These are phyloP conservation scores for Collichthys lucidus DNA, from an alignment of 2,113 vertebrate species.

Conservation along the genomic window DNA sequence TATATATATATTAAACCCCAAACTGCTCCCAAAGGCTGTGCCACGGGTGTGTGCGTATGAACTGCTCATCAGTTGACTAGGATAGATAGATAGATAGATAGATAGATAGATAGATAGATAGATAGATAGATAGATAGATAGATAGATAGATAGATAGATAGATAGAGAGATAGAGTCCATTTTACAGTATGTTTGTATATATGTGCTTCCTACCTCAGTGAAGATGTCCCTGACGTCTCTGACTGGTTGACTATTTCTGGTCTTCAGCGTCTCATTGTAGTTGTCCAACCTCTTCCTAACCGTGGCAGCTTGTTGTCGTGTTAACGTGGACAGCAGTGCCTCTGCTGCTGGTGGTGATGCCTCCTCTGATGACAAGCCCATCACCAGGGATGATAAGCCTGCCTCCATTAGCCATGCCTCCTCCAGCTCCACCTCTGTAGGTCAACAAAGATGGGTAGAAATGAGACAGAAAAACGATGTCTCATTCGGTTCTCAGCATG, in stretches of 20 bases:
- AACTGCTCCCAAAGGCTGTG: no score
- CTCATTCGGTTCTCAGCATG: not conserved
- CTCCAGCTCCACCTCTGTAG: constrained; percentile 91
- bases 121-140: no score
- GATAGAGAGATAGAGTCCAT: no score
- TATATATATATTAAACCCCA: no score
- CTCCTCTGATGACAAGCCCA: constrained; percentile 73
- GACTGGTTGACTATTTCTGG: constrained; percentile 88
- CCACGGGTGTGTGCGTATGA: no score
- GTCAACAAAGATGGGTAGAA: not conserved
- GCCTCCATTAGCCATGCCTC: constrained; percentile 95
- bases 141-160: no score
- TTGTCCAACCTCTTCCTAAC: constrained; percentile 93
- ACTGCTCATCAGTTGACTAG: no score
- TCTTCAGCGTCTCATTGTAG: constrained; percentile 92
- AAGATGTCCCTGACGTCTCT: constrained; percentile 94
- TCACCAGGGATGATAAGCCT: constrained; percentile 91
- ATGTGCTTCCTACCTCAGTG: constrained; percentile 62
- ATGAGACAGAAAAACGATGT: not conserved
- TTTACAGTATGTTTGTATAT: not conserved
- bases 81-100: no score
- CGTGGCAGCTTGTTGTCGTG: constrained; percentile 90
- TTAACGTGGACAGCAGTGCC: constrained; percentile 92
- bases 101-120: no score
- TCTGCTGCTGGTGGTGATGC: constrained; percentile 86